Evolutionary conservation across 2,888 invertebrate genomes (phyloP).

Genomic region (Drosophila formosana): DNA sequence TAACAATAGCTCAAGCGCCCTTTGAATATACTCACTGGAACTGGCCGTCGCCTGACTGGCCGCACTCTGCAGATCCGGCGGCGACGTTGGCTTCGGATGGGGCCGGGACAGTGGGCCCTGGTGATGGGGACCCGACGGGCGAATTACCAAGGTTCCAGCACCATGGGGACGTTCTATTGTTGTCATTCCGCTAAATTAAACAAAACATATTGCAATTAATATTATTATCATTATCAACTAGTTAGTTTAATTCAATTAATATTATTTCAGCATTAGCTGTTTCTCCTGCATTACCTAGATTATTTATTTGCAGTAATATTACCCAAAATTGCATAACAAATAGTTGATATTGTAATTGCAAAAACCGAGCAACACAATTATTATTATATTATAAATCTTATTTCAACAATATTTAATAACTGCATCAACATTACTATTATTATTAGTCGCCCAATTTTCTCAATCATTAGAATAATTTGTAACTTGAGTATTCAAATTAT

Average conservation of each 20-base stretch:
- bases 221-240: too few relatives aligned
- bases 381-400: not conserved
- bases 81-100: constrained; percentile 72
- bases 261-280: too few relatives aligned
- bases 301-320: too few relatives aligned
- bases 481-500: not conserved
- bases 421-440: too few relatives aligned
- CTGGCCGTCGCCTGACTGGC: constrained; percentile 78
- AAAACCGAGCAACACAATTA: too few relatives aligned
- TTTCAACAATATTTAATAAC: too few relatives aligned
- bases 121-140: constrained; percentile 85
- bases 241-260: too few relatives aligned
- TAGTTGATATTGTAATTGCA: too few relatives aligned
- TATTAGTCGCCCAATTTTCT: too few relatives aligned
- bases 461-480: not conserved
- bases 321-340: too few relatives aligned
- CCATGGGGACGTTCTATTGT: constrained; percentile 85
- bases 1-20: constrained; percentile 62
- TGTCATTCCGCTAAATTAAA: constrained; percentile 84
- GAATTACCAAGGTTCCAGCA: constrained; percentile 85
- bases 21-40: constrained; percentile 55
- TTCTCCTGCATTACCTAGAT: too few relatives aligned
- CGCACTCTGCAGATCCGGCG: constrained; percentile 82
- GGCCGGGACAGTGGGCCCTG: constrained; percentile 81
- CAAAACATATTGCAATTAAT: not conserved